These are phyloP conservation scores for Pterocles orientalis DNA, from an alignment of 2,113 vertebrate genomes.

Conservation along the genomic window DNA sequence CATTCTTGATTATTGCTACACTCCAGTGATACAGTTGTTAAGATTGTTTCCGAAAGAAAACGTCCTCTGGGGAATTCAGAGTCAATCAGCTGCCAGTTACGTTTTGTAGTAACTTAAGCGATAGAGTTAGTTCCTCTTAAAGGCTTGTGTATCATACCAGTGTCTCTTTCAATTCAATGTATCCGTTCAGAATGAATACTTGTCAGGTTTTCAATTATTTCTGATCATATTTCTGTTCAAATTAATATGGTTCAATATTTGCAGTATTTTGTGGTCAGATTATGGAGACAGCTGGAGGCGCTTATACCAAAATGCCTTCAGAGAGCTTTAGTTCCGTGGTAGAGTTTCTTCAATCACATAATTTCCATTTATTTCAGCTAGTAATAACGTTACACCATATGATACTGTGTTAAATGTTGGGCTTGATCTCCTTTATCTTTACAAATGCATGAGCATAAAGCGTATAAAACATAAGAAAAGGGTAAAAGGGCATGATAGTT, in stretches of 20 bases:
- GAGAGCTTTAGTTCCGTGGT: neutral
- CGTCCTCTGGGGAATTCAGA: neutral
- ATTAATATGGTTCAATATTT: slow-evolving; percentile 7
- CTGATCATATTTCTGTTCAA: neutral
- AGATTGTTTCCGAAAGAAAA: slow-evolving; percentile 13
- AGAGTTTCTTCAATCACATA: neutral
- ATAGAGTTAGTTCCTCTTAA: neutral
- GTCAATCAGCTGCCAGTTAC: neutral
- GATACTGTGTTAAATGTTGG: slow-evolving; percentile 33
- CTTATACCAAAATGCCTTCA: neutral
- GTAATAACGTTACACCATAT: slow-evolving; percentile 23
- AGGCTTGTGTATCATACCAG: neutral
- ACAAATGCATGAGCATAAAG: neutral
- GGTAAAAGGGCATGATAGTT: neutral
- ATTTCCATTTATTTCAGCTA: slow-evolving; percentile 18
- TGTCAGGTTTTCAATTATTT: neutral
- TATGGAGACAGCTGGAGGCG: neutral
- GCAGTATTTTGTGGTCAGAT: neutral
- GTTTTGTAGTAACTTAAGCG: neutral
- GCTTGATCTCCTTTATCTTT: slow-evolving; percentile 22
- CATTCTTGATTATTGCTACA: neutral
- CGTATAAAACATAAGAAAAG: neutral
- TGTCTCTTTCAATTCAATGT: neutral
- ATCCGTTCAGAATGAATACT: neutral
- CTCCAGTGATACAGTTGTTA: neutral